Evolutionary conservation across 2,888 invertebrate species (phyloP), one percentile per base, ranked within the genome.

Genomic region (Augochlorella aurata): DNA sequence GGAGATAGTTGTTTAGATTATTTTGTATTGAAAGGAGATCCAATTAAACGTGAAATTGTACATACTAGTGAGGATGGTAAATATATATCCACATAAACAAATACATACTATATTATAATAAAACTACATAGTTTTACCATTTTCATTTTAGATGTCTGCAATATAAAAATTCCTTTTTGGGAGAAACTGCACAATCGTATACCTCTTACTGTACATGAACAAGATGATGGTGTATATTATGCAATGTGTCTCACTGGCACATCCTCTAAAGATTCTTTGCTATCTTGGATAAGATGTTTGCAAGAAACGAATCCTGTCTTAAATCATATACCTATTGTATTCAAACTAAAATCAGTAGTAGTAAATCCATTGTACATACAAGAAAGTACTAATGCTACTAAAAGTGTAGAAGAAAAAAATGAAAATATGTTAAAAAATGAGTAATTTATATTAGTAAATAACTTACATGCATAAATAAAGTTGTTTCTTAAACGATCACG

Each of bases 241-340:
- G 97, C 97, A 12, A 95, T 98, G 72, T 98, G 98, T 94, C 98
- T 98, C 45, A 98, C 99, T 79, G 99, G 99, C 72, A 97, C 97
- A 14, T 97, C 97, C 21, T 97, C 97, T 79, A 96, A 97, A 94
- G 98, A 98, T 94, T 98, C 99, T 0, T 94, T 99, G 10, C 94
- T 98, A n/a, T 98, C 98, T 0, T 99, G 97, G 98, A 96, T 98
- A 90, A 95, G 98, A 74, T 95, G 97, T 90, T 93, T 98, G 85
- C 97, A 98, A 93, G 95, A 95, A 79, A 94, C 96, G 90, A 98
- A 98, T 94, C 97, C 97, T 0, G 92, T 94, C 14, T 94, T 99
- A 79, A 95, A 95, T 72, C 94, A 95, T 82, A 95, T 97, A 89
- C 97, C 98, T n/a, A 96, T 99, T 65, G 95, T 98, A 81, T 99